Evolutionary conservation across 2,888 invertebrate species (phyloP).

Genomic region (Dolichomitus sp.): DNA sequence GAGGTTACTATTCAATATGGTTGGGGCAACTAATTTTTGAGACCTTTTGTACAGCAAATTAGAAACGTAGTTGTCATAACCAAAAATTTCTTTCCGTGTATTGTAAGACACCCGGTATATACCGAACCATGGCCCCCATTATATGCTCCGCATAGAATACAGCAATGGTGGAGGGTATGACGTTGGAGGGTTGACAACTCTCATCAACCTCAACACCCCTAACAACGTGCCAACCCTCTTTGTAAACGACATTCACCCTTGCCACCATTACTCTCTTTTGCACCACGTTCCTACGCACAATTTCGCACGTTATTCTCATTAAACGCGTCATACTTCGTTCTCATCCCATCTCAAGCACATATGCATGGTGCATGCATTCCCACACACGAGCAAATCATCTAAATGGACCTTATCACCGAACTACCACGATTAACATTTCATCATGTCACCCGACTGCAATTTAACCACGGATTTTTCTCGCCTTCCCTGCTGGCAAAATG

Average conservation of each 20-base stretch:
- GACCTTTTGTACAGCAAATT: no score
- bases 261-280: not conserved
- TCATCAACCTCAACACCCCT: conserved; percentile 18
- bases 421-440: not conserved
- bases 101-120: not conserved
- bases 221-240: conserved; percentile 36
- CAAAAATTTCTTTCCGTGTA: no score
- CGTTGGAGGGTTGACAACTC: conserved; percentile 10
- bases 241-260: conserved; percentile 13
- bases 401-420: no score
- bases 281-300: not conserved
- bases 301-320: conserved; percentile 9
- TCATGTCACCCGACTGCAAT: not conserved
- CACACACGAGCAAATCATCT: no score
- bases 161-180: not conserved
- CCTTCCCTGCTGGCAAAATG: not conserved
- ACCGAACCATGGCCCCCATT: not conserved
- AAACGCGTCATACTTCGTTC: not conserved
- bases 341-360: conserved; percentile 9
- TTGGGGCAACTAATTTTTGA: no score
- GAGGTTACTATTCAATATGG: no score
- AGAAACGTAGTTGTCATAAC: no score
- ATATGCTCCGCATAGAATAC: not conserved
- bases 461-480: not conserved
- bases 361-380: not conserved